These are phyloP conservation scores for Scortum barcoo DNA, from an alignment of 2,113 vertebrate species.

Conservation along the genomic window DNA sequence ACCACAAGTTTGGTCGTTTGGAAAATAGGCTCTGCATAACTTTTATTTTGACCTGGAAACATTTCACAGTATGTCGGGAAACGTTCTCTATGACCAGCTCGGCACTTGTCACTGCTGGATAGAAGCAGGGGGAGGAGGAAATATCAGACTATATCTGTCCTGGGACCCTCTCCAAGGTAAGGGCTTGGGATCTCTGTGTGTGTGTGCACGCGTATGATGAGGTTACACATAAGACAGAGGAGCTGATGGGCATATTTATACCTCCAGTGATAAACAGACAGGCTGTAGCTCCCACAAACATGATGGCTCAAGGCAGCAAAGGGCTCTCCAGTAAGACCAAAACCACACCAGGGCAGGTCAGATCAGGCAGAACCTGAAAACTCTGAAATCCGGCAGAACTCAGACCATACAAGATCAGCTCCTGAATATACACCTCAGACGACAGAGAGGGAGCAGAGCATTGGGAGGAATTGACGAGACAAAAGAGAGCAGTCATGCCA, in stretches of 20 bases:
- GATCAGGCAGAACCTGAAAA: slow-evolving; percentile 27
- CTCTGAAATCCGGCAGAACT: slow-evolving; percentile 15
- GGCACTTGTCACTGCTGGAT: slow-evolving; percentile 14
- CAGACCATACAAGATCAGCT: neutral
- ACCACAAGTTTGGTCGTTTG: slow-evolving; percentile 6
- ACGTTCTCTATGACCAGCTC: slow-evolving; percentile 2
- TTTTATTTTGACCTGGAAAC: slow-evolving; percentile 34
- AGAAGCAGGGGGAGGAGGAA: slow-evolving; percentile 45
- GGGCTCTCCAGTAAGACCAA: slow-evolving; percentile 15
- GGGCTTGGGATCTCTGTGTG: slow-evolving; percentile 34
- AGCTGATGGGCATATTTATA: slow-evolving; percentile 48
- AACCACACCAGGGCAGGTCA: slow-evolving; percentile 7
- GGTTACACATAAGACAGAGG: slow-evolving; percentile 52
- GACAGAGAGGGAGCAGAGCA: slow-evolving; percentile 5
- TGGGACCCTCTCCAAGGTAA: slow-evolving; percentile 68
- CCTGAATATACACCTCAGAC: slow-evolving; percentile 6
- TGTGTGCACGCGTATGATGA: slow-evolving; percentile 14
- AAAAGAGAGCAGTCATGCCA: slow-evolving; percentile 70
- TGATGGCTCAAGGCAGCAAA: slow-evolving; percentile 30
- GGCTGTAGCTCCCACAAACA: slow-evolving; percentile 52
- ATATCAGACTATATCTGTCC: slow-evolving; percentile 62
- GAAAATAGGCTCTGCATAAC: neutral
- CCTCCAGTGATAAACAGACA: slow-evolving; percentile 50
- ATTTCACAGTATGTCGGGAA: slow-evolving; percentile 29
- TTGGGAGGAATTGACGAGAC: slow-evolving; percentile 16